Evolutionary conservation across 2,888 invertebrate genomes (phyloP).

Genomic region (Chrysotoxum bicinctum): DNA sequence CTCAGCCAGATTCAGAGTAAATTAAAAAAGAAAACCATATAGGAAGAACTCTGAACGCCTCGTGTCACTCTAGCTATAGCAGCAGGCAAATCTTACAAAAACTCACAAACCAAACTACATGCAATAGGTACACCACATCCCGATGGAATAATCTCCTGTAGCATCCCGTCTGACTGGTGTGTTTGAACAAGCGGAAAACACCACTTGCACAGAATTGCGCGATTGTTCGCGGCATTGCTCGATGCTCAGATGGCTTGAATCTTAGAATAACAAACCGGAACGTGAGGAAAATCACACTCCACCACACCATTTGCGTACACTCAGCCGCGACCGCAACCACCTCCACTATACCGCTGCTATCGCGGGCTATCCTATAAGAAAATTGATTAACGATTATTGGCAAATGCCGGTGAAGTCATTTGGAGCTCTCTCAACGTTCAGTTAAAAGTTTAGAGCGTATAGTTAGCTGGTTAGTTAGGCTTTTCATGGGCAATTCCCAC

Average conservation of each 20-base stretch:
- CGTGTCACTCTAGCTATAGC: constrained; percentile 58
- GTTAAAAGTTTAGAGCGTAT: constrained; percentile 38
- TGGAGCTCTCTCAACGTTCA: constrained; percentile 54
- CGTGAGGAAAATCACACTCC: constrained; percentile 66
- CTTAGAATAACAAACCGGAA: constrained; percentile 54
- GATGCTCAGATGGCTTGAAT: not conserved
- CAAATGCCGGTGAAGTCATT: constrained; percentile 71
- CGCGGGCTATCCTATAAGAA: constrained; percentile 65
- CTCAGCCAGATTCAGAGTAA: not conserved
- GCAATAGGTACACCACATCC: constrained; percentile 38
- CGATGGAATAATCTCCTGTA: constrained; percentile 41
- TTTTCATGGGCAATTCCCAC: constrained; percentile 67
- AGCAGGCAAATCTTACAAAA: constrained; percentile 47
- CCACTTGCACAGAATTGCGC: constrained; percentile 49
- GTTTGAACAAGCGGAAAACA: constrained; percentile 67
- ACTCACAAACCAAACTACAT: not conserved
- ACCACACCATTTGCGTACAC: constrained; percentile 27
- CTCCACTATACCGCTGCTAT: constrained; percentile 35
- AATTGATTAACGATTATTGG: constrained; percentile 73
- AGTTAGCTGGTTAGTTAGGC: constrained; percentile 61
- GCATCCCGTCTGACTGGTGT: constrained; percentile 60
- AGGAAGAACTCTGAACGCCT: constrained; percentile 42
- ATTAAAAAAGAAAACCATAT: not conserved
- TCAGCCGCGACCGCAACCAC: not conserved
- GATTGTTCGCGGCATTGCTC: constrained; percentile 9